phyloP scores from a whole-genome alignment of 2,113 vertebrate genomes.

The Passerina amoena region DNA sequence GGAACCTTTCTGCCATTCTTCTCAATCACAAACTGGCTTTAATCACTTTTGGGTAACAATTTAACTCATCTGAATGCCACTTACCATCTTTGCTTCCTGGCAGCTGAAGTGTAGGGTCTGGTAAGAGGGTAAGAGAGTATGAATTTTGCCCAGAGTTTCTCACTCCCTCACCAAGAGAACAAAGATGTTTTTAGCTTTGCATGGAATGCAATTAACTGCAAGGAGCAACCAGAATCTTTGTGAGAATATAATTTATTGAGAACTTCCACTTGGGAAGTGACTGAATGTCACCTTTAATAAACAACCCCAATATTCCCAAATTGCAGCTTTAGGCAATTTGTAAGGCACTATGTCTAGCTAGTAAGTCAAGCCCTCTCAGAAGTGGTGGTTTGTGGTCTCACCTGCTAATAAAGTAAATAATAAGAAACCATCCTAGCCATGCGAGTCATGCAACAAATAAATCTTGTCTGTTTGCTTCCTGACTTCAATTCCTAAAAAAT shows the following conservation, averaged over 20 bases:
- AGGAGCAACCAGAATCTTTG: background rate
- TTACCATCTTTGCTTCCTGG: background rate
- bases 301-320: background rate
- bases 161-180: background rate
- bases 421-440: background rate
- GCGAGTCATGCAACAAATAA: rapidly evolving
- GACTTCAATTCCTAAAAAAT: background rate
- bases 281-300: background rate
- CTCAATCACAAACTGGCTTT: background rate
- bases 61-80: background rate
- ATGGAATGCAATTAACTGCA: background rate
- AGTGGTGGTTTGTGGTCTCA: background rate
- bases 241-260: background rate
- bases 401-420: background rate
- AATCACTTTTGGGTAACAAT: background rate
- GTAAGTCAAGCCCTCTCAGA: background rate
- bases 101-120: background rate
- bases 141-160: background rate
- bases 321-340: background rate
- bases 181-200: background rate
- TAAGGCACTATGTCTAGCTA: background rate
- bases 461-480: background rate
- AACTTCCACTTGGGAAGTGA: background rate
- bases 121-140: background rate
- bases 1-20: background rate